Percentiles rank a stretch among this genome's conserved stretches.
Conservation (phyloP, 2,797 vertebrate species). For the Todus mexicanus region DNA sequence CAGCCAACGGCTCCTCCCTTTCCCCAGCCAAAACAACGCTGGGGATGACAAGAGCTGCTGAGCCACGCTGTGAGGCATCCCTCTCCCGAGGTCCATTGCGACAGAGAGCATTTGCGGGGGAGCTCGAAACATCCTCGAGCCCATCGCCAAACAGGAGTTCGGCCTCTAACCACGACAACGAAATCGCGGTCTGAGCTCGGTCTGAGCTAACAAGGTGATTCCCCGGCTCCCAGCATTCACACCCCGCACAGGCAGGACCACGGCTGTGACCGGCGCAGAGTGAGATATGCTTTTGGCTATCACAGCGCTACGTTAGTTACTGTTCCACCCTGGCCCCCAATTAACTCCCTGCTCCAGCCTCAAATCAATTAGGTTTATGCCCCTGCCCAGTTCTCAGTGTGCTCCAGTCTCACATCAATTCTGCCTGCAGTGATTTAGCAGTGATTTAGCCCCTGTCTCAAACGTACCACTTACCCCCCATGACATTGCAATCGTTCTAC, state of each 20-base stretch:
- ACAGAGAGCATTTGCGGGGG: neutral
- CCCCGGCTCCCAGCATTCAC: neutral
- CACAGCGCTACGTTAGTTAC: slow-evolving; percentile 45
- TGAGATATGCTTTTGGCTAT: slow-evolving; percentile 64
- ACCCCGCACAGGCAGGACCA: neutral
- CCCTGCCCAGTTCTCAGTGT: slow-evolving; percentile 64
- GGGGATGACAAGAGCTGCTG: neutral
- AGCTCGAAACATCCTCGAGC: neutral
- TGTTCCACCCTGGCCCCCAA: slow-evolving; percentile 65
- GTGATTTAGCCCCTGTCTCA: slow-evolving; percentile 69
- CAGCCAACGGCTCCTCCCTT: neutral
- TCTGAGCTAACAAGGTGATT: neutral
- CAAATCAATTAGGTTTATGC: slow-evolving; percentile 70
- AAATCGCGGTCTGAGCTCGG: accelerated
- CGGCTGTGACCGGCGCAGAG: accelerated
- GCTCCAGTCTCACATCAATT: slow-evolving; percentile 66
- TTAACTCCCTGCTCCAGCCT: slow-evolving; percentile 65
- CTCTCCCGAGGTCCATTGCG: accelerated
- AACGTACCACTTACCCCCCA: slow-evolving; percentile 59
- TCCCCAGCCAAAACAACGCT: neutral
- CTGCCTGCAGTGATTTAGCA: slow-evolving; percentile 68
- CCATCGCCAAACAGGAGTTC: neutral
- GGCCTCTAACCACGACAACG: neutral
- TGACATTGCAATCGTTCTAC: slow-evolving; percentile 62
- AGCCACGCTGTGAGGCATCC: neutral